phyloP scores from a whole-genome alignment of 2,113 vertebrate species.

The Bufo gargarizans region DNA sequence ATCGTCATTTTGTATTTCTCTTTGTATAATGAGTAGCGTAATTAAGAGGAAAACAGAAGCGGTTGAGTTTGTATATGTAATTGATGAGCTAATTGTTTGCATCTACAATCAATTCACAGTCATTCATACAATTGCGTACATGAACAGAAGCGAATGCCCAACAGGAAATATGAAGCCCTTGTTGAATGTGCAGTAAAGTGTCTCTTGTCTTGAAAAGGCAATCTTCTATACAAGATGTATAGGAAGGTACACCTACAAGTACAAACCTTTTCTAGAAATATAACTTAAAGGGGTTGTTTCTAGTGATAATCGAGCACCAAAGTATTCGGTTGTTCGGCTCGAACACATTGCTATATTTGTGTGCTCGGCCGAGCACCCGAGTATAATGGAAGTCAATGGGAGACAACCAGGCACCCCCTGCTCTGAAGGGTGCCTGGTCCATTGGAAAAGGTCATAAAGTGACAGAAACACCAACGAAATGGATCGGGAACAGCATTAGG shows the following conservation, averaged over 20 bases:
- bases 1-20: constrained; percentile 51
- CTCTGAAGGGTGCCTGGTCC: too few relatives aligned
- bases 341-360: too few relatives aligned
- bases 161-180: constrained; percentile 36
- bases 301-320: too few relatives aligned
- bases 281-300: too few relatives aligned
- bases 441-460: too few relatives aligned
- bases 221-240: background rate
- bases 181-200: constrained; percentile 13
- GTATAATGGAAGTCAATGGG: too few relatives aligned
- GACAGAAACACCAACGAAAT: too few relatives aligned
- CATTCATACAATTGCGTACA: constrained; percentile 49
- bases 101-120: constrained; percentile 50
- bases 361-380: too few relatives aligned
- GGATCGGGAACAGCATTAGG: too few relatives aligned
- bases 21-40: constrained; percentile 50
- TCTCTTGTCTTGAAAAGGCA: constrained; percentile 3
- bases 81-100: constrained; percentile 57
- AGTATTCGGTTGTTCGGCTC: too few relatives aligned
- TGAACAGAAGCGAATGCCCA: constrained; percentile 15
- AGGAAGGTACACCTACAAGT: background rate
- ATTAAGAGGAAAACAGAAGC: constrained; percentile 56
- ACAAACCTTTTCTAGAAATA: background rate
- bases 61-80: constrained; percentile 53
- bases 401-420: too few relatives aligned